Evolutionary conservation across 1,140 invertebrate species (phyloP).

Genomic region (Drosophila mauritiana): DNA sequence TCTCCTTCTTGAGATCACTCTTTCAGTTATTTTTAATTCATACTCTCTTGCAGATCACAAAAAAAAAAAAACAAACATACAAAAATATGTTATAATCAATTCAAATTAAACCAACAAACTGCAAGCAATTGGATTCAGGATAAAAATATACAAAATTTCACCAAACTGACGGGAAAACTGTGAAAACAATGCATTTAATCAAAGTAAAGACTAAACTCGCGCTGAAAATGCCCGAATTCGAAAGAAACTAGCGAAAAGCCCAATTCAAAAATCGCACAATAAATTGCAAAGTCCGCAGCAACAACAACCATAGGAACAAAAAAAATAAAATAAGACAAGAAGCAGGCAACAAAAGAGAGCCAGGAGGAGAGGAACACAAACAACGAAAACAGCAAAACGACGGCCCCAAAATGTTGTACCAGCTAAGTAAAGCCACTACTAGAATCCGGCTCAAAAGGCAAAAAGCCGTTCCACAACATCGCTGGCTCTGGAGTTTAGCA

Average conservation of each 20-base stretch:
- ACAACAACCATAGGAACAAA: constrained; percentile 15
- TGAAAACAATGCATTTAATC: constrained; percentile 71
- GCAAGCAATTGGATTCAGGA: constrained; percentile 18
- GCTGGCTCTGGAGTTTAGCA: constrained; percentile 63
- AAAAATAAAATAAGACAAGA: background rate
- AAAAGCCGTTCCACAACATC: constrained; percentile 60
- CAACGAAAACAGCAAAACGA: constrained; percentile 39
- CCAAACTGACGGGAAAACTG: constrained; percentile 8
- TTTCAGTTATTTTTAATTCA: constrained; percentile 3
- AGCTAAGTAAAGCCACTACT: constrained; percentile 74
- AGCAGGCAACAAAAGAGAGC: constrained; percentile 9
- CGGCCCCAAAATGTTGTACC: constrained; percentile 75
- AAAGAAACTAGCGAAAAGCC: constrained; percentile 59
- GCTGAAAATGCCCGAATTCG: constrained; percentile 63
- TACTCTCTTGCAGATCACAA: constrained; percentile 31
- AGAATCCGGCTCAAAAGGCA: constrained; percentile 78
- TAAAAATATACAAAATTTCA: constrained; percentile 15
- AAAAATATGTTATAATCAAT: background rate
- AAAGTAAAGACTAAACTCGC: constrained; percentile 70
- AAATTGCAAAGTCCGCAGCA: background rate
- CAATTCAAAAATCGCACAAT: constrained; percentile 28
- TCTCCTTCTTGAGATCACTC: constrained; percentile 3
- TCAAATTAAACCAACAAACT: background rate
- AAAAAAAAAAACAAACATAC: constrained; percentile 7
- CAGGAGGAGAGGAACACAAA: constrained; percentile 4